Conservation (phyloP, 2,113 vertebrate genomes). For the Nycticorax nycticorax region DNA sequence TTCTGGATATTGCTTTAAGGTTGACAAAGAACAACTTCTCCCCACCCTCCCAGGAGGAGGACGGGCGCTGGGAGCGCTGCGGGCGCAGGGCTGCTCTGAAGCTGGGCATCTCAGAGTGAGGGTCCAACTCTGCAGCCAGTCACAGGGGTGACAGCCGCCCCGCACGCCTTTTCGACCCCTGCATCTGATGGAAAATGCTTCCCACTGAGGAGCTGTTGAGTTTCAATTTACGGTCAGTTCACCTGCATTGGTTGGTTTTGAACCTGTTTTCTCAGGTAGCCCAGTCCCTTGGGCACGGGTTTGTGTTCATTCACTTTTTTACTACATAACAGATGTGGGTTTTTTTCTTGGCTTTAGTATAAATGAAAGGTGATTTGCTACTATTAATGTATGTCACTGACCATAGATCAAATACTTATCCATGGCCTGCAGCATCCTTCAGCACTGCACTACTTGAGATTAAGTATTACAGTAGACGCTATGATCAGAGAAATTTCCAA, state of each 20-base stretch:
- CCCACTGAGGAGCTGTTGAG: background rate
- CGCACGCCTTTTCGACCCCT: rapidly evolving
- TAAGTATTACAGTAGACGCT: background rate
- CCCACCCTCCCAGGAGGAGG: background rate
- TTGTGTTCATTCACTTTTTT: background rate
- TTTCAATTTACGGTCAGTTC: background rate
- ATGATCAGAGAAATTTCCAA: background rate
- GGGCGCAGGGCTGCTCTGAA: rapidly evolving
- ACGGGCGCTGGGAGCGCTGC: rapidly evolving
- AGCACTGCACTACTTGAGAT: background rate
- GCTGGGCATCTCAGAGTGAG: background rate
- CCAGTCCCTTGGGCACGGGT: rapidly evolving
- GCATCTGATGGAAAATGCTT: background rate
- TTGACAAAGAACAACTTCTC: background rate
- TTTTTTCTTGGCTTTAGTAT: background rate
- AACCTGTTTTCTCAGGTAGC: background rate
- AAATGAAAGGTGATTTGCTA: background rate
- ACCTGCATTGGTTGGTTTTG: background rate
- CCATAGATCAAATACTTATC: background rate
- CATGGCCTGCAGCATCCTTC: background rate
- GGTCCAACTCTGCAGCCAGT: rapidly evolving
- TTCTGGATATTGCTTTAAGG: conserved; percentile 6
- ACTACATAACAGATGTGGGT: rapidly evolving
- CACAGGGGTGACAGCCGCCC: background rate
- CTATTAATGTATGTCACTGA: background rate